phyloP scores from a whole-genome alignment of 1,140 invertebrate genomes.

The Papilio xuthus region DNA sequence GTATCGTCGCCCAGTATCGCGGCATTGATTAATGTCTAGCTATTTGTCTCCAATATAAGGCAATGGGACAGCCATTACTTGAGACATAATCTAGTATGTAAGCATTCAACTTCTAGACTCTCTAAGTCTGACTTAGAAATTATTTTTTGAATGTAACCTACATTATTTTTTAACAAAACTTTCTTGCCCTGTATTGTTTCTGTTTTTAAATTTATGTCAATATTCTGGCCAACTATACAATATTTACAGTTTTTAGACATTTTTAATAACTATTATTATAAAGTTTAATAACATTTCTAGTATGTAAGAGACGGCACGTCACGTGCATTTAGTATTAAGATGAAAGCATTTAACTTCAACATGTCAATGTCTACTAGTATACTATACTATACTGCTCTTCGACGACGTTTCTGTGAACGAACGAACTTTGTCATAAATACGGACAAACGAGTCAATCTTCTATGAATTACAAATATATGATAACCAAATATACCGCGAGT shows the following conservation, averaged over 20 bases:
- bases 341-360: not conserved
- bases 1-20: not conserved
- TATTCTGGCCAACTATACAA: not conserved
- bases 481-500: not conserved
- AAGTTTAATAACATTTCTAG: not conserved
- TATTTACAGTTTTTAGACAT: not conserved
- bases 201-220: not conserved
- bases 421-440: not conserved
- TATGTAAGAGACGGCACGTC: not conserved
- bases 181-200: not conserved
- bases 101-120: no score
- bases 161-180: not conserved
- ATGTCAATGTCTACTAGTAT: no score
- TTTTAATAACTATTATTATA: not conserved
- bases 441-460: not conserved
- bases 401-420: not conserved
- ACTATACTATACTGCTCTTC: no score
- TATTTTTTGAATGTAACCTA: not conserved
- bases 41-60: not conserved
- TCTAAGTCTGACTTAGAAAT: not conserved
- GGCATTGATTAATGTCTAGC: not conserved
- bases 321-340: slow-evolving; percentile 8
- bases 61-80: not conserved
- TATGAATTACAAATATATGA: not conserved
- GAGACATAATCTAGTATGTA: not conserved